Evolutionary conservation across 2,797 vertebrate genomes (phyloP).

Genomic region (Sitta carolinensis): DNA sequence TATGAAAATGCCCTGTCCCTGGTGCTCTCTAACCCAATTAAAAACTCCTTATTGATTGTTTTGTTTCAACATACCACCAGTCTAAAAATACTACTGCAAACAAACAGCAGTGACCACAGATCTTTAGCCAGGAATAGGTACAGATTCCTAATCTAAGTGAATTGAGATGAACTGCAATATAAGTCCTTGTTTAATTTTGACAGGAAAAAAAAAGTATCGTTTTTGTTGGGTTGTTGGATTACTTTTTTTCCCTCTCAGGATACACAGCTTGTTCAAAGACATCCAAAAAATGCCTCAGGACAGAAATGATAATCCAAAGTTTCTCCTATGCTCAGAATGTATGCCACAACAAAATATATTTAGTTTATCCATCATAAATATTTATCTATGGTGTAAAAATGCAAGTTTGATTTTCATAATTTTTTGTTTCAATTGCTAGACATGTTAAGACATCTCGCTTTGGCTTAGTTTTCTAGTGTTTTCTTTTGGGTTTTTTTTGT

Average conservation of each 20-base stretch:
- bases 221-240: not conserved
- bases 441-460: not conserved
- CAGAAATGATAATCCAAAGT: not conserved
- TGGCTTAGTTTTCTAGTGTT: not conserved
- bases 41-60: not conserved
- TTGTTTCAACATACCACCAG: not conserved
- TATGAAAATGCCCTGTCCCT: not conserved
- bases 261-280: not conserved
- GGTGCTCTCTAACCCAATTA: slow-evolving; percentile 30
- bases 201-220: not conserved
- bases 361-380: not conserved
- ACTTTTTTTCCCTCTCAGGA: not conserved
- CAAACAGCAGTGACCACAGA: slow-evolving; percentile 7
- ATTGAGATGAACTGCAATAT: not conserved
- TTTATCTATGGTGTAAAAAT: not conserved
- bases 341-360: not conserved
- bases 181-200: not conserved
- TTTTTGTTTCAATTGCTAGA: not conserved
- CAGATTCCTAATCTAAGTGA: not conserved
- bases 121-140: not conserved
- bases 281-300: not conserved
- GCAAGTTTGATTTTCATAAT: not conserved
- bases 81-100: slow-evolving; percentile 25
- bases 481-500: not conserved
- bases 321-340: not conserved